Evolutionary conservation across 2,888 invertebrate species (phyloP).

Genomic region (Apamea monoglypha): DNA sequence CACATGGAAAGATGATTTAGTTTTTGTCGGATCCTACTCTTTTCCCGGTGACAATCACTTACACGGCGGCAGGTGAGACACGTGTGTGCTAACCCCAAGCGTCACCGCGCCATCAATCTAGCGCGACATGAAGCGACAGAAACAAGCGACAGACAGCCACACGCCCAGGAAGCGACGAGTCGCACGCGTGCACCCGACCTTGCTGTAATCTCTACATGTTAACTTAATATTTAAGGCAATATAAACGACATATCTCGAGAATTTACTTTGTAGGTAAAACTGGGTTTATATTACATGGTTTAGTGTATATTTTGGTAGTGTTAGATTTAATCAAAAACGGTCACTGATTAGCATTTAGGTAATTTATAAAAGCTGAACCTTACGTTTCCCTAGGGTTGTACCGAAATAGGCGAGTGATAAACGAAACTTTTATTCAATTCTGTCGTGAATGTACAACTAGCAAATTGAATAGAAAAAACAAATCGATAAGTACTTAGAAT

Average conservation of each 20-base stretch:
- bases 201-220: conserved; percentile 20
- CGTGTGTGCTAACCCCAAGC: conserved; percentile 8
- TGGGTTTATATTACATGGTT: not conserved
- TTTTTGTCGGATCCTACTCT: conserved; percentile 15
- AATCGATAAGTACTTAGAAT: not conserved
- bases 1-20: not conserved
- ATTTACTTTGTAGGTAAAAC: not conserved
- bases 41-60: conserved; percentile 21
- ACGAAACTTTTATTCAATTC: not conserved
- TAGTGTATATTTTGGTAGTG: not conserved
- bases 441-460: not conserved
- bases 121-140: conserved; percentile 28
- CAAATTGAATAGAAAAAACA: conserved; percentile 9
- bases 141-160: conserved; percentile 31
- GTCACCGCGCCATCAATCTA: conserved; percentile 40
- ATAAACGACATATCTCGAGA: conserved; percentile 4
- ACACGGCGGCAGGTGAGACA: conserved; percentile 12
- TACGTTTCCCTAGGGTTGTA: not conserved
- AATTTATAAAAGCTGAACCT: conserved; percentile 11
- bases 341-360: conserved; percentile 25
- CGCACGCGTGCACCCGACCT: conserved; percentile 28
- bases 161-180: conserved; percentile 39
- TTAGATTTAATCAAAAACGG: conserved; percentile 13
- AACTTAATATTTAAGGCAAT: conserved; percentile 10
- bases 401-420: conserved; percentile 25